Evolutionary conservation across 2,113 vertebrate genomes (phyloP), one percentile per base, ranked within the genome.

Genomic region (Dinomys branickii): DNA sequence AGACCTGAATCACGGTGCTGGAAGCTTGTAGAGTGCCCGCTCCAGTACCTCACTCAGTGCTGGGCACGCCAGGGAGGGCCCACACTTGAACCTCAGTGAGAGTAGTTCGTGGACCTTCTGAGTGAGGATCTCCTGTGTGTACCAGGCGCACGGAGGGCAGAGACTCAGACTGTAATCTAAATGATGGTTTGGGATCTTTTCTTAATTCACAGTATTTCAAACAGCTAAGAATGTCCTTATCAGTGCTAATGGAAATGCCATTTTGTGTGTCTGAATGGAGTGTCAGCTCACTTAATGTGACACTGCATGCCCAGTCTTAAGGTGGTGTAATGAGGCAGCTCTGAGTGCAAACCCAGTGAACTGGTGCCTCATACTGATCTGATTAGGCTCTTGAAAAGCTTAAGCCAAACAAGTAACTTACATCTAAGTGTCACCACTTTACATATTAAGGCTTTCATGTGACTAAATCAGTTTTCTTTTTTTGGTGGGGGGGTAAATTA

Each of bases 121-220:
- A n/a, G n/a, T n/a, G n/a, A n/a, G n/a, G n/a, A n/a, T n/a, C n/a
- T n/a, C n/a, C n/a, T n/a, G n/a, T n/a, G n/a, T n/a, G n/a, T n/a
- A n/a, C n/a, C n/a, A n/a, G n/a, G n/a, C n/a, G n/a, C n/a, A n/a
- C n/a, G n/a, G n/a, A n/a, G n/a, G n/a, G n/a, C n/a, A n/a, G n/a
- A n/a, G n/a, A n/a, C n/a, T n/a, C n/a, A n/a, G n/a, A n/a, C n/a
- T n/a, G n/a, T n/a, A n/a, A n/a, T n/a, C n/a, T n/a, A n/a, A n/a
- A n/a, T 88, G 77, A 54, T 38, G 26, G 1, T 87, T 47, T 35
- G 67, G 20, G 50, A 73, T 56, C 3, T 50, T 30, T 82, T 78
- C 75, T 88, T 88, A 96, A 47, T 82, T 95, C 63, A 92, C 33
- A 94, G 3, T 88, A 71, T 77, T 94, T 96, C 58, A 65, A 78